A percentile compares a stretch with the other conserved stretches of the same genome.
phyloP scores from a whole-genome alignment of 2,797 vertebrate genomes.

The Rhinatrema bivittatum region DNA sequence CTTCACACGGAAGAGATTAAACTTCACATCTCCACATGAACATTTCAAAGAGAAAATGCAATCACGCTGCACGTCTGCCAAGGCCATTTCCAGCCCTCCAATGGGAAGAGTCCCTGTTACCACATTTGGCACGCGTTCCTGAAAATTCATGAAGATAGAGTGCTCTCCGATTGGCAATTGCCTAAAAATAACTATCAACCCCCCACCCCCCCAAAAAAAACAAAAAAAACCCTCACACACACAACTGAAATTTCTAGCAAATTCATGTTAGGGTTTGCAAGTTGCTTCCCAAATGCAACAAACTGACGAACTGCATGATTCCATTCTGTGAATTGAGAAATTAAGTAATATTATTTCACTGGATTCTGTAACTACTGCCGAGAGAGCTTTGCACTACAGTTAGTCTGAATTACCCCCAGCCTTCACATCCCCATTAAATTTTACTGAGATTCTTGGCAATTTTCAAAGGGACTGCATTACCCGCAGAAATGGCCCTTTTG shows the following conservation, averaged over 20 bases:
- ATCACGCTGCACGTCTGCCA: background rate
- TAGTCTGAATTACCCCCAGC: no score
- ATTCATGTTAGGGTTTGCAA: background rate
- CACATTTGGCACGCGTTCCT: conserved; percentile 4
- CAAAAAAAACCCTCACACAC: conserved; percentile 1
- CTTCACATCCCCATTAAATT: no score
- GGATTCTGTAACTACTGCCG: no score
- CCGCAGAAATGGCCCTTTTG: no score
- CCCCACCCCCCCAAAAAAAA: no score
- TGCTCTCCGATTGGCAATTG: background rate
- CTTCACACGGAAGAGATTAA: conserved; percentile 4
- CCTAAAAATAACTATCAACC: no score
- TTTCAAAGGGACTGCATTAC: no score
- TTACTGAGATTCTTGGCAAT: no score
- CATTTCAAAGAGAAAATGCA: conserved; percentile 6
- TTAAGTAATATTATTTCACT: no score
- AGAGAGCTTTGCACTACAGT: no score
- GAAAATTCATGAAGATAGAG: conserved; percentile 1
- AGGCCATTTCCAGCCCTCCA: background rate
- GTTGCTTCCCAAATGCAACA: background rate
- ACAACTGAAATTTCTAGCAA: conserved; percentile 5
- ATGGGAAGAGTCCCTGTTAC: conserved; percentile 3
- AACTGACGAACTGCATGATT: conserved; percentile 3
- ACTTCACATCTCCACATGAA: background rate
- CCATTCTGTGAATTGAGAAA: background rate